Conservation (phyloP, 2,113 vertebrate genomes). For the Myiozetetes cayanensis region DNA sequence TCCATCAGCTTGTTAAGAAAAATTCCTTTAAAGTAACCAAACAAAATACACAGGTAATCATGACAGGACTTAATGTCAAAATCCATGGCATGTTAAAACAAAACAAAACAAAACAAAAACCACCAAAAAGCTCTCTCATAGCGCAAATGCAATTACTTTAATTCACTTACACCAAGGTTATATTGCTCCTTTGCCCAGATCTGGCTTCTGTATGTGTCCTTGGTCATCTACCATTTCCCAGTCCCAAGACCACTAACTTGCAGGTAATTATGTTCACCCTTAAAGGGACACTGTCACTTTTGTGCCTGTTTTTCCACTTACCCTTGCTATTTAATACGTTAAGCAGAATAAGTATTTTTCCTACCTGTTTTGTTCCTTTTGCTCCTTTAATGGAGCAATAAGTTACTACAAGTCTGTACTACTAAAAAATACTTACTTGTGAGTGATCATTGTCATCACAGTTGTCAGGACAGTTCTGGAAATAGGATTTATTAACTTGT, state of each 20-base stretch:
- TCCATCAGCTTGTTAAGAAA: neutral
- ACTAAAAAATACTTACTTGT: slow-evolving; percentile 13
- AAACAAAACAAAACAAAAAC: neutral
- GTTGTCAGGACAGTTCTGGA: neutral
- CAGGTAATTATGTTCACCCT: neutral
- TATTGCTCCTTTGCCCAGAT: neutral
- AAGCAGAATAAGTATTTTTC: neutral
- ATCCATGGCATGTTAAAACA: accelerated
- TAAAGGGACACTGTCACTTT: slow-evolving; percentile 2
- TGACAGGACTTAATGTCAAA: neutral
- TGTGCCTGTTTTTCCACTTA: neutral
- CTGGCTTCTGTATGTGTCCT: neutral
- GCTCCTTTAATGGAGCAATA: neutral
- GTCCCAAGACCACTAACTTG: neutral
- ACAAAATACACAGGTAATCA: neutral
- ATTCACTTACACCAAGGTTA: neutral
- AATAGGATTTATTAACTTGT: slow-evolving; percentile 26
- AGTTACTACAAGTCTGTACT: neutral
- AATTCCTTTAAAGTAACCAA: neutral
- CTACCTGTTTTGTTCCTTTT: neutral
- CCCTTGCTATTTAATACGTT: neutral
- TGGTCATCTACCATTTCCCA: neutral
- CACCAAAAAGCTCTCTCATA: neutral
- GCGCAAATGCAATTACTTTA: neutral
- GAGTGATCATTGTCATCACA: neutral